These are phyloP conservation scores for Melanostoma scalare DNA, from an alignment of 2,888 invertebrate genomes.

Conservation along the genomic window DNA sequence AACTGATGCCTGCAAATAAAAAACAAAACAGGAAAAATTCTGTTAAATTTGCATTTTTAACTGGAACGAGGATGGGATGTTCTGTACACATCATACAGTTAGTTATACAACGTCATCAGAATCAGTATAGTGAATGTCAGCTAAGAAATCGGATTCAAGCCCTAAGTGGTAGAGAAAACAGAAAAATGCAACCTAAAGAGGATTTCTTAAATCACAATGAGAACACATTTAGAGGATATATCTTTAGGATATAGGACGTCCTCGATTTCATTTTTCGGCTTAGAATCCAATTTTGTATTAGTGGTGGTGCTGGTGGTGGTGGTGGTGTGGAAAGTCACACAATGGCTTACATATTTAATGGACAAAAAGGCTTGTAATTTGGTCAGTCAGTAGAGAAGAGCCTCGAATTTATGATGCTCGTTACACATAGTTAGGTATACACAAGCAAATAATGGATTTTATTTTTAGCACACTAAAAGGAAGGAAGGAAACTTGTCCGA, in stretches of 20 bases:
- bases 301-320: neutral
- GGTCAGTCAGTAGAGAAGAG: slow-evolving; percentile 30
- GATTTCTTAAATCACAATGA: slow-evolving; percentile 23
- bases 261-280: slow-evolving; percentile 48
- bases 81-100: neutral
- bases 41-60: slow-evolving; percentile 57
- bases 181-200: slow-evolving; percentile 33
- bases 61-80: slow-evolving; percentile 34
- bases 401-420: slow-evolving; percentile 36
- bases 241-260: slow-evolving; percentile 44
- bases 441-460: slow-evolving; percentile 30
- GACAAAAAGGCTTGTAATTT: slow-evolving; percentile 35
- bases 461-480: slow-evolving; percentile 27
- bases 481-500: slow-evolving; percentile 40
- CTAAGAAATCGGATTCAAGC: slow-evolving; percentile 43
- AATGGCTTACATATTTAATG: slow-evolving; percentile 25
- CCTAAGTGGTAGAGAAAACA: slow-evolving; percentile 13
- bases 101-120: slow-evolving; percentile 10
- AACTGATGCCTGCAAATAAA: slow-evolving; percentile 55
- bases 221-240: slow-evolving; percentile 43
- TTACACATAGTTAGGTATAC: neutral
- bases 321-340: slow-evolving; percentile 13
- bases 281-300: slow-evolving; percentile 20
- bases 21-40: slow-evolving; percentile 11
- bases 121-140: slow-evolving; percentile 27